Base-by-base conservation (phyloP, 2,888 invertebrate species). In the Diploptera punctata region DNA sequence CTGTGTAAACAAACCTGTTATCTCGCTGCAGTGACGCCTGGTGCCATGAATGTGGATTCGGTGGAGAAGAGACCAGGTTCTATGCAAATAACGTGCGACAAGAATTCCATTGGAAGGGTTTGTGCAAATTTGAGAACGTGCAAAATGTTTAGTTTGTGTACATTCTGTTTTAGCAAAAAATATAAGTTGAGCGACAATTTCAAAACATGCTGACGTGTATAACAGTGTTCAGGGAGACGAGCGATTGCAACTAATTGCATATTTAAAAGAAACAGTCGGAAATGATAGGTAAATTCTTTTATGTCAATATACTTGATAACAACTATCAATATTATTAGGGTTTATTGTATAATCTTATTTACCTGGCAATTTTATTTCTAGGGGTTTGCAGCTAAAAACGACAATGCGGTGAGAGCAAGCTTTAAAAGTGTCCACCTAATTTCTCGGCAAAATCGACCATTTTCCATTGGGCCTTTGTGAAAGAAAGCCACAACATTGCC, bases 211-310 rank as follows among this genome's bases (percentile, higher is more conserved):
- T n/a, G n/a, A n/a, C n/a, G n/a, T n/a, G 19, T 49, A 49, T 49
- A 49, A 49, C 49, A 49, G 49, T 49, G n/a, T 49, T 49, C 49
- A 49, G 49, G 49, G 9, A 49, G 33, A 49, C 49, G 49, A 49
- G 49, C 19, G 49, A 5, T 49, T 49, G 49, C 49, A 49, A 18
- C 49, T 49, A 49, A 49, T 49, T 49, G 19, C 49, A 49, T n/a
- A 49, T 49, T 49, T 49, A 49, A 49, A 49, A 18, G 49, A 49
- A 16, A 16, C 49, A 5, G 4, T 33, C 33, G 7, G 33, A 5
- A 7, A 7, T 5, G 10, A 5, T 10, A 33, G 33, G 33, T 33
- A 33, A 33, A 33, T 33, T 7, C 43, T 43, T 13, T 43, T 43
- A 43, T 43, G 7, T 43, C 43, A 43, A 43, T 43, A 43, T 10